A percentile compares a stretch with the other conserved stretches of the same genome.
phyloP scores from a whole-genome alignment of 2,888 invertebrate genomes.

The Rhagophthalmus giganteus region DNA sequence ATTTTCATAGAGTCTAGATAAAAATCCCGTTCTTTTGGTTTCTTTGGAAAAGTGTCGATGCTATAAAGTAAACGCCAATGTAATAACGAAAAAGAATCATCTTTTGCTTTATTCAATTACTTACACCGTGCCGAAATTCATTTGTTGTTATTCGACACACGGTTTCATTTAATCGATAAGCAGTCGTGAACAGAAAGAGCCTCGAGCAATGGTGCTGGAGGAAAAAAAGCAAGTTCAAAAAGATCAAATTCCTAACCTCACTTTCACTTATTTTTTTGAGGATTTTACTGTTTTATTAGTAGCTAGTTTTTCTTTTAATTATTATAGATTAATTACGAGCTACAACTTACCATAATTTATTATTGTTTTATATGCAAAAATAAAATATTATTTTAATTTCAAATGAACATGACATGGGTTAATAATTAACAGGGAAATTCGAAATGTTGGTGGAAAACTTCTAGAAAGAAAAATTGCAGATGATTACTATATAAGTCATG shows the following conservation, averaged over 20 bases:
- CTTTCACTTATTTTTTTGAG: too few species aligned
- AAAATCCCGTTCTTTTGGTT: conserved; percentile 69
- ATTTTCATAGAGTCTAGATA: conserved; percentile 87
- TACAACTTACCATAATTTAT: conserved; percentile 19
- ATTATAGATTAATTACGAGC: conserved; percentile 2
- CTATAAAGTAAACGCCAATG: conserved; percentile 48
- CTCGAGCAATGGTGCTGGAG: too few species aligned
- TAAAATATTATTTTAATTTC: conserved; percentile 2
- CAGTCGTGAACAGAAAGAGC: too few species aligned
- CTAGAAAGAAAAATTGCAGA: too few species aligned
- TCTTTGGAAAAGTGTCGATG: conserved; percentile 55
- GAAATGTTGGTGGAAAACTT: not conserved
- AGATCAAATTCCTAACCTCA: too few species aligned
- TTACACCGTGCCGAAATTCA: conserved; percentile 34
- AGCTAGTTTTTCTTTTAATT: too few species aligned
- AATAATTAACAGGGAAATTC: not conserved
- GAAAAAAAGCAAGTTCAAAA: too few species aligned
- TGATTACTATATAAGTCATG: too few species aligned
- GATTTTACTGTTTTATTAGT: too few species aligned
- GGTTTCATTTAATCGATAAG: too few species aligned
- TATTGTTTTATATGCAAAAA: conserved; percentile 4
- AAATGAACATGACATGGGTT: conserved; percentile 12
- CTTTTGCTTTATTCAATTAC: conserved; percentile 4
- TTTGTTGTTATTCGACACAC: too few species aligned
- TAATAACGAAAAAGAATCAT: too few species aligned